A percentile compares a stretch with the other conserved stretches of the same genome.
phyloP scores from a whole-genome alignment of 2,113 vertebrate species.

The Eidolon helvum region DNA sequence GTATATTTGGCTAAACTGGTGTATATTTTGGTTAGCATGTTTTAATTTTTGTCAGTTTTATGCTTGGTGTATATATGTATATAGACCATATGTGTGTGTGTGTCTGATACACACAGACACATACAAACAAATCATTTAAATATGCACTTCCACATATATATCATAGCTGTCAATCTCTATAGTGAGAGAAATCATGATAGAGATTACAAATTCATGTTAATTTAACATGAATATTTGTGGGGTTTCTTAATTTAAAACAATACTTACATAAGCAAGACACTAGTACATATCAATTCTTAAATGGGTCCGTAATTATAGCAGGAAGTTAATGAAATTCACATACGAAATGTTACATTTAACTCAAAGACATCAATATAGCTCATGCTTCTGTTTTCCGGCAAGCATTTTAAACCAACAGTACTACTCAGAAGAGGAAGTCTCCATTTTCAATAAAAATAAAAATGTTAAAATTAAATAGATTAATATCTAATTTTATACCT shows the following conservation, averaged over 20 bases:
- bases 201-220: slow-evolving; percentile 22
- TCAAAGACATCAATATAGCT: slow-evolving; percentile 49
- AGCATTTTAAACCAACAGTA: slow-evolving; percentile 20
- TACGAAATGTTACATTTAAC: slow-evolving; percentile 59
- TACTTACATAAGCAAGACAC: slow-evolving; percentile 20
- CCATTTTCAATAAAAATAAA: slow-evolving; percentile 82
- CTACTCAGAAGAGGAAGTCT: slow-evolving; percentile 70
- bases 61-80: neutral
- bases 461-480: slow-evolving; percentile 82
- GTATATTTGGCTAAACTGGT: neutral
- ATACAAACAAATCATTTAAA: neutral
- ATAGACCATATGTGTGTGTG: neutral
- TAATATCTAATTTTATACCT: slow-evolving; percentile 84
- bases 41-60: slow-evolving; percentile 1
- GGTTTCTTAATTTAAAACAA: slow-evolving; percentile 61
- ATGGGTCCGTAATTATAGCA: slow-evolving; percentile 71
- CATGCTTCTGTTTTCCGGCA: slow-evolving; percentile 46
- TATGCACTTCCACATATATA: neutral
- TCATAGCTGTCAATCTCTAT: neutral
- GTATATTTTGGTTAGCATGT: neutral
- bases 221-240: neutral
- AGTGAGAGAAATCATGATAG: neutral
- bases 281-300: slow-evolving; percentile 52
- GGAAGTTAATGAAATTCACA: slow-evolving; percentile 73
- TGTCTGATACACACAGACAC: neutral